A percentile compares a stretch with the other conserved stretches of the same genome.
Evolutionary conservation across 2,113 vertebrate species (phyloP).

Genomic region (Chamaea fasciata): DNA sequence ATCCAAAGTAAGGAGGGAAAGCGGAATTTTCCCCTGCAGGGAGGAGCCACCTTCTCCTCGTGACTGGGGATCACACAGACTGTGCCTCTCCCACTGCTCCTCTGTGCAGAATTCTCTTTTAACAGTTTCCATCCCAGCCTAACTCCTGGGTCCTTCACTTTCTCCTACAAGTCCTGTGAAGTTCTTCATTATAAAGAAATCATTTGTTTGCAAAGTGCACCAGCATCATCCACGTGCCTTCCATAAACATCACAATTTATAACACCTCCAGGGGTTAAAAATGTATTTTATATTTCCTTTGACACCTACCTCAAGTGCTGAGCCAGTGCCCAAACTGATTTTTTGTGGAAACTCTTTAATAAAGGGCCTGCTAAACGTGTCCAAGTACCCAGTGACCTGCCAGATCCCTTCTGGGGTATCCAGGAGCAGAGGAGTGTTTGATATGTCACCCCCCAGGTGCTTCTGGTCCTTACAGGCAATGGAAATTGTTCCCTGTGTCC

Average conservation of each 20-base stretch:
- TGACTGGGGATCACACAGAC: background rate
- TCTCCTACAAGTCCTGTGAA: background rate
- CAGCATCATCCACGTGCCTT: background rate
- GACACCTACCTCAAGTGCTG: background rate
- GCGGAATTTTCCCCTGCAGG: accelerated
- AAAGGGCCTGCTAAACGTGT: background rate
- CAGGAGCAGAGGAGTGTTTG: background rate
- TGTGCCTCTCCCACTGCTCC: background rate
- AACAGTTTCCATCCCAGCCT: background rate
- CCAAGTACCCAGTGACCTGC: background rate
- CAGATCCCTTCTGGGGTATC: background rate
- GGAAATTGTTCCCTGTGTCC: background rate
- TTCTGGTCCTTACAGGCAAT: background rate
- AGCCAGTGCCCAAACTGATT: background rate
- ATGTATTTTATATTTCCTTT: background rate
- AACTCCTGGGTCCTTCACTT: background rate
- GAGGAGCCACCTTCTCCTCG: background rate
- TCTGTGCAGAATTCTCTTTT: background rate
- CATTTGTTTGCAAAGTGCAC: background rate
- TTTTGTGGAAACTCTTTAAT: background rate
- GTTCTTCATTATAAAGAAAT: background rate
- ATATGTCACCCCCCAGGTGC: accelerated
- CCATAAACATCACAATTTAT: background rate
- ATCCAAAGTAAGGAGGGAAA: background rate
- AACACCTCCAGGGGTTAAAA: background rate